Evolutionary conservation across 2,888 invertebrate species (phyloP).

Genomic region (Portevinia maculata): DNA sequence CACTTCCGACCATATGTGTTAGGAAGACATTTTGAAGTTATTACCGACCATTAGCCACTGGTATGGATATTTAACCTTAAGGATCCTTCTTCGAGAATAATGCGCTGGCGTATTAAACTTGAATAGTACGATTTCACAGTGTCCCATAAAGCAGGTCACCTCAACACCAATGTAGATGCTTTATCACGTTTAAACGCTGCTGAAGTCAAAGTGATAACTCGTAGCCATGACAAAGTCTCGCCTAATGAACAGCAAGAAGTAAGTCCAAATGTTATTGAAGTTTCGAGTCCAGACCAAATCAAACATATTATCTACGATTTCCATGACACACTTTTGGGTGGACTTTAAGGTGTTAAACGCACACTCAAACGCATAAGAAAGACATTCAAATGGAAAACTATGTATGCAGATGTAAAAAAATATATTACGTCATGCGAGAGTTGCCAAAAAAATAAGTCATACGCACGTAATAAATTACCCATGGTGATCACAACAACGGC

Average conservation of each 20-base stretch:
- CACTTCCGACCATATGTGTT: conserved; percentile 7
- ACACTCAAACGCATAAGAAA: conserved; percentile 6
- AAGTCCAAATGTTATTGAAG: not conserved
- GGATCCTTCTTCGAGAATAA: conserved; percentile 75
- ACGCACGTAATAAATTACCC: conserved; percentile 10
- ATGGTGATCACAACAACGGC: conserved; percentile 37
- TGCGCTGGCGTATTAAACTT: conserved; percentile 75
- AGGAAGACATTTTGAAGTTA: conserved; percentile 75
- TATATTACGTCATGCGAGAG: conserved; percentile 9
- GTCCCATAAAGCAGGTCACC: conserved; percentile 12
- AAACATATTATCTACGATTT: conserved; percentile 18
- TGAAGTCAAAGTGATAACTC: too few species aligned
- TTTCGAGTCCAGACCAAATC: conserved; percentile 3
- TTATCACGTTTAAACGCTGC: too few species aligned
- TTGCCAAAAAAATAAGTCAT: conserved; percentile 26
- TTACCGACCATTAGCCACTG: conserved; percentile 77
- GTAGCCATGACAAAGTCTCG: conserved; percentile 7
- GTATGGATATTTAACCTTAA: conserved; percentile 74
- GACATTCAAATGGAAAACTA: conserved; percentile 26
- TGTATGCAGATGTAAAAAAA: conserved; percentile 46
- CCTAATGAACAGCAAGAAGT: not conserved
- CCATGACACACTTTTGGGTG: conserved; percentile 22
- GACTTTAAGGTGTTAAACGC: conserved; percentile 13
- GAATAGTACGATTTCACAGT: too few species aligned
- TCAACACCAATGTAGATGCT: conserved; percentile 18